Percentiles rank a stretch among this genome's conserved stretches.
phyloP scores from a whole-genome alignment of 2,797 vertebrate genomes.

The Chromis chromis region DNA sequence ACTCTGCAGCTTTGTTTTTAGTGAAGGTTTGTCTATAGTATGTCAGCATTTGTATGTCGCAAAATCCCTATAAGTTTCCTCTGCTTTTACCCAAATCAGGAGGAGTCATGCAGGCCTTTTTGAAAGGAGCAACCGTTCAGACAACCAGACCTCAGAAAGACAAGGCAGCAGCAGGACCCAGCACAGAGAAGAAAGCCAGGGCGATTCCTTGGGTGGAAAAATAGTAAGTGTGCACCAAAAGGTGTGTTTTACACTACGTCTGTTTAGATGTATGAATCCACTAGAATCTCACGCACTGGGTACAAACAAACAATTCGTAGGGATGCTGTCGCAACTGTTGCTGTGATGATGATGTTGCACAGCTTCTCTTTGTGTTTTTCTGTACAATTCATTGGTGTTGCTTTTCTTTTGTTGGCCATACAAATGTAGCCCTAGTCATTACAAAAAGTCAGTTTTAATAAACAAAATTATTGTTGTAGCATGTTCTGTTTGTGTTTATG shows the following conservation, averaged over 20 bases:
- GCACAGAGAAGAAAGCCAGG: constrained; percentile 88
- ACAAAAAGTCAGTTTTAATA: no score
- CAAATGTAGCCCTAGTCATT: no score
- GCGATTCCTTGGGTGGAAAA: constrained; percentile 97
- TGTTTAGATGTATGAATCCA: background rate
- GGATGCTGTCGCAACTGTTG: no score
- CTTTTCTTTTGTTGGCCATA: no score
- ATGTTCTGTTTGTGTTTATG: no score
- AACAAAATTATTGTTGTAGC: no score
- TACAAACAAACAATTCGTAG: background rate
- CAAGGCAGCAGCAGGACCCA: constrained; percentile 83
- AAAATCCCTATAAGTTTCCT: background rate
- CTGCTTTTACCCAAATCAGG: constrained; percentile 3
- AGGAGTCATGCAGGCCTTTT: constrained; percentile 92
- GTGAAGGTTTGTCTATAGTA: background rate
- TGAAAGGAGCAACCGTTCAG: constrained; percentile 88
- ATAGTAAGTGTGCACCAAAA: constrained; percentile 87
- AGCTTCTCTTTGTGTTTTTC: no score
- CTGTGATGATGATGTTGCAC: no score
- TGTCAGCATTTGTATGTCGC: background rate
- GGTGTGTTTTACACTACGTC: background rate
- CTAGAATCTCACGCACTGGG: background rate
- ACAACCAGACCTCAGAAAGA: constrained; percentile 87
- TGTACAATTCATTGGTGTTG: no score
- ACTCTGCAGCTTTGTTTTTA: background rate